Base-by-base conservation (phyloP, 2,113 vertebrate genomes). In the Oreochromis niloticus region DNA sequence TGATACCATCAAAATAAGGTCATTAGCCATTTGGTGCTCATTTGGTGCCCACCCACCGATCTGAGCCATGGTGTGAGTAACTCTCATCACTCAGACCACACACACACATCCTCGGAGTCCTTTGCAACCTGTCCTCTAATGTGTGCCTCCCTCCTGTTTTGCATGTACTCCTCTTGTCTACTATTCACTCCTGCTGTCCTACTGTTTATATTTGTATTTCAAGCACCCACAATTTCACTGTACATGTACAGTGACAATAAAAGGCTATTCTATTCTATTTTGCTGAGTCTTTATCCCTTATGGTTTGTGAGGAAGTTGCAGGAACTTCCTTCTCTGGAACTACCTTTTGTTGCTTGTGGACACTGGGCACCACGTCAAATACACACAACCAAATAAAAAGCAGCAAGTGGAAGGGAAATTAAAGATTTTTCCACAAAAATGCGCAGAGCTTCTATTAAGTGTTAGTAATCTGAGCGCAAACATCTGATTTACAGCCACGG, bases 371-470 rank as follows among this genome's bases (percentile, higher is more conserved):
- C 13, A 46, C 68, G 80, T 90, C 55, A 86, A 86, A 92, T 39
- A 61, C 39, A 43, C 4, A 56, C 11, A 78, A 56, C 4, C 14
- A 84, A 84, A 80, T 84, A 80, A 84, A 48, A 7, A 80, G 11
- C 48, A 85, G 79, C 57, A 79, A 83, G 80, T 85, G 54, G 59
- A 87, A 59, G 87, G 83, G 85, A 89, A 89, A 91, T 91, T 9
- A 86, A 87, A 91, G 6, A 66, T 66, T 43, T n/a, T 80, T 13
- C 27, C 34, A 39, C 10, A 85, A 85, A 91, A 87, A 90, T 79
- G 13, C 0, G 3, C 71, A 83, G 27, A 39, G 13, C 55, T 7
- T 41, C 32, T 7, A 43, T 61, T 27, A 56, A 82, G 34, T 22
- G 56, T n/a, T 22, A 68, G 32, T 54, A 80, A 81, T 50, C 41